Evolutionary conservation across 2,797 vertebrate genomes (phyloP), one percentile per base, ranked within the genome.

Genomic region (Mormyrops boulengeri): DNA sequence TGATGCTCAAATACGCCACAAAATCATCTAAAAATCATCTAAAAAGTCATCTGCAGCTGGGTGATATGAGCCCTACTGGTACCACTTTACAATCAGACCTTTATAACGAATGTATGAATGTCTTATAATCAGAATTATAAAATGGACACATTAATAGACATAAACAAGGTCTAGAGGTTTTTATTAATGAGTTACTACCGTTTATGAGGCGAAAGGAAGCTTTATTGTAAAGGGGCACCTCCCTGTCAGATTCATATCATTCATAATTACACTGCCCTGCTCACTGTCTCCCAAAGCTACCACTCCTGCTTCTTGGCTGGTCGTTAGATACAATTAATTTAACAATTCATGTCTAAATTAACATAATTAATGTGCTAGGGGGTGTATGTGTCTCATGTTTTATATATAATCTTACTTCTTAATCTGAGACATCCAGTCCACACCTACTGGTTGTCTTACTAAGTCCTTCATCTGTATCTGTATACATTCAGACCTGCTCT

Each of bases 171-270:
- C n/a, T 62, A 9, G 9, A 9, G 3, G 22, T 62, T 62, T 62
- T 62, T 26, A 22, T 60, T 60, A 60, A 60, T 60, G 57, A 60
- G 57, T 22, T 60, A 22, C 57, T 22, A 9, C 57, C 57, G 22
- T 22, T 22, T 22, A 22, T 60, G n/a, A 22, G n/a, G 17, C 4
- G 2, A n/a, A 22, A 60, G 4, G n/a, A 22, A 60, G n/a, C 57
- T n/a, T 22, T 26, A 60, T 60, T 60, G n/a, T 60, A 60, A 22
- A 8, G n/a, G 0, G 57, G n/a, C 5, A n/a, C 55, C 6, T 5
- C 55, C 62, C 62, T 86, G 52, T 66, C 17, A 66, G 80, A 86
- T 69, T 52, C 80, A 50, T 89, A 7, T 85, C 44, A 60, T 66
- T 85, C 41, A 85, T 86, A 47, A 34, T 84, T 86, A 41, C 8